Evolutionary conservation across 1,140 invertebrate species (phyloP), one percentile per base, ranked within the genome.

Genomic region (Ylistrum balloti): DNA sequence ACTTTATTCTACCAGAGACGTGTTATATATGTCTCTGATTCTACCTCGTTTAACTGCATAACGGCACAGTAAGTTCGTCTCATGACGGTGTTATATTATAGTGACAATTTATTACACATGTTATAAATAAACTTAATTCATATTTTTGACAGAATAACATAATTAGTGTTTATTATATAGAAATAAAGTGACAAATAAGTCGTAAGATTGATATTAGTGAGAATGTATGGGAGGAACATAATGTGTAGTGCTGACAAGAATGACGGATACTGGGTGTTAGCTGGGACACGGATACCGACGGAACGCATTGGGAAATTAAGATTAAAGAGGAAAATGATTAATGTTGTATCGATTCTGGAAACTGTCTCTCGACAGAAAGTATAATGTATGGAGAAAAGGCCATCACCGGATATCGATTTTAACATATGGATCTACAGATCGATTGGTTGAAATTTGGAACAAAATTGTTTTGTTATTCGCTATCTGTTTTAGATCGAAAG

Each of bases 281-380:
- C 56, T 28, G 22, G 56, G 56, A 74, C 56, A 74, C 22, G 56
- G 56, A 74, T 74, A 74, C 56, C 56, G 22, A 74, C n/a, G 56
- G 56, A 1, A n/a, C 28, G 56, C 11, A 22, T 74, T 5, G 13
- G 56, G 28, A 74, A 74, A 74, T 74, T 74, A 74, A 74, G 56
- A 74, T 74, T 74, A 74, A 74, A 74, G 56, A 74, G 56, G 28
- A 74, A 28, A n/a, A 74, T 74, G 56, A 74, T 74, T 74, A 28
- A 74, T 74, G 22, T n/a, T 17, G n/a, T n/a, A 74, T 74, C 28
- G 56, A 74, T 74, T 74, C 5, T 7, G 11, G n/a, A 28, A 74
- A 74, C 56, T 74, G 56, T 28, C 28, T 74, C 56, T 74, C 22
- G 22, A 28, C 22, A 28, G n/a, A 74, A 74, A 74, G 56, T 74